Conservation (phyloP, 2,113 vertebrate species). For the Varanus komodoensis region DNA sequence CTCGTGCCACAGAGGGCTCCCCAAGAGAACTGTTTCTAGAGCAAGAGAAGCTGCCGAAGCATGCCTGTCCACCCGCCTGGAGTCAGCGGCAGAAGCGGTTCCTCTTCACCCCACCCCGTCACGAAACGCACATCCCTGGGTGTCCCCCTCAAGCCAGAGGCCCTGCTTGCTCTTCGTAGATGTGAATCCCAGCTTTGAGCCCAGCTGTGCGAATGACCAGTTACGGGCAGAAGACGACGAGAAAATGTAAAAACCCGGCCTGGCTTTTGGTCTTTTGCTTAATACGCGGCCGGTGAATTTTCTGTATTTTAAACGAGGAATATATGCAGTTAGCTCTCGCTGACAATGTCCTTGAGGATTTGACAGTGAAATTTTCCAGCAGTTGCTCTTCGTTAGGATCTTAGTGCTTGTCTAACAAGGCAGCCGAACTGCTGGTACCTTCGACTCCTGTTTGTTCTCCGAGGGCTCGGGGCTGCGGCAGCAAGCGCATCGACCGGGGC, state of each 20-base stretch:
- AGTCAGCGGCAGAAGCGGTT: no score
- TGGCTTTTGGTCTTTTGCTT: conserved; percentile 66
- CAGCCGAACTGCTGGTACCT: conserved; percentile 84
- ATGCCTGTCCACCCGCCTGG: no score
- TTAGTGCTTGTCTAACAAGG: conserved; percentile 87
- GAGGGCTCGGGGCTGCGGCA: conserved; percentile 84
- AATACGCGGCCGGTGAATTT: conserved; percentile 75
- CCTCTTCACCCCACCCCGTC: conserved; percentile 4
- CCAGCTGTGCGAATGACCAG: conserved; percentile 69
- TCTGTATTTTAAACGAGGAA: conserved; percentile 84
- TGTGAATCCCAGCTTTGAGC: conserved; percentile 58
- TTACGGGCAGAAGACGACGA: conserved; percentile 34
- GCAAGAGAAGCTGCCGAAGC: no score
- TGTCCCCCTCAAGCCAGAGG: conserved; percentile 42
- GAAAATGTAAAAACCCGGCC: conserved; percentile 22
- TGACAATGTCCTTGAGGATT: conserved; percentile 89
- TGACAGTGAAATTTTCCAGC: conserved; percentile 90
- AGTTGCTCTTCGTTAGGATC: conserved; percentile 89
- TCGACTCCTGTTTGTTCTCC: conserved; percentile 84
- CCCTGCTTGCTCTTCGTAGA: conserved; percentile 50
- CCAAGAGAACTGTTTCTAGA: no score
- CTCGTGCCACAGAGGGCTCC: no score
- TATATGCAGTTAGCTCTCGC: conserved; percentile 84
- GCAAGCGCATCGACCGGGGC: conserved; percentile 87
- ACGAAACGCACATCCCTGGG: conserved; percentile 32